Conservation (phyloP, 2,113 vertebrate species). For the Suricata suricatta region DNA sequence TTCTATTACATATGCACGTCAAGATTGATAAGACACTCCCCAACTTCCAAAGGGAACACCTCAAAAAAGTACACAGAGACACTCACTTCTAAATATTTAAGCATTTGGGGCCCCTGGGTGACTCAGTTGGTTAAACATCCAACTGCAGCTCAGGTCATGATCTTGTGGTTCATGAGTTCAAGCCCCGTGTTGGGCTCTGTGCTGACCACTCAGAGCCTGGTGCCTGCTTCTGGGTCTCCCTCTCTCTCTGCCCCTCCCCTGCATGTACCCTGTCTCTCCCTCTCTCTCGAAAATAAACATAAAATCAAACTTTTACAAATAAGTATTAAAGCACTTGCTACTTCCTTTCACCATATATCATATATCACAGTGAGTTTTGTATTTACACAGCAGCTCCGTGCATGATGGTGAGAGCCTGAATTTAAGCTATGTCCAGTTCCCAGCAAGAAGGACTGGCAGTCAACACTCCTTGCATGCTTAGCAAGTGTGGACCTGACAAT, state of each 20-base stretch:
- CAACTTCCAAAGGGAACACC: not conserved
- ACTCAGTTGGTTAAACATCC: too few species aligned
- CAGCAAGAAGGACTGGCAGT: not conserved
- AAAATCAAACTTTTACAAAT: too few species aligned
- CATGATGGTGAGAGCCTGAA: not conserved
- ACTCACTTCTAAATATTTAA: not conserved
- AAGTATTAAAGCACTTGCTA: not conserved
- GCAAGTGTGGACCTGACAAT: not conserved
- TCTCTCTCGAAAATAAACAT: too few species aligned
- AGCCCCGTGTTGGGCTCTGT: too few species aligned
- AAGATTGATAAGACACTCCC: not conserved
- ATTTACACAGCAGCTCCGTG: not conserved
- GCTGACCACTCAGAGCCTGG: too few species aligned
- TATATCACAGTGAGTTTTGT: not conserved
- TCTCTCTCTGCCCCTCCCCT: too few species aligned
- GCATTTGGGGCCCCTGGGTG: not conserved
- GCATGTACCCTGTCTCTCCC: too few species aligned
- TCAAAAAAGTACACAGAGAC: not conserved
- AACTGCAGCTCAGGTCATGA: too few species aligned
- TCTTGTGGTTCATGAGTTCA: too few species aligned
- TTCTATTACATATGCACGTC: not conserved
- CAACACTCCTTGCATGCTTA: fast-evolving
- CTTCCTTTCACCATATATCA: not conserved
- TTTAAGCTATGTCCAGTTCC: not conserved
- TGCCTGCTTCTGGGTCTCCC: too few species aligned